Evolutionary conservation across 2,113 vertebrate species (phyloP).

Genomic region (Hirundichthys speculiger): DNA sequence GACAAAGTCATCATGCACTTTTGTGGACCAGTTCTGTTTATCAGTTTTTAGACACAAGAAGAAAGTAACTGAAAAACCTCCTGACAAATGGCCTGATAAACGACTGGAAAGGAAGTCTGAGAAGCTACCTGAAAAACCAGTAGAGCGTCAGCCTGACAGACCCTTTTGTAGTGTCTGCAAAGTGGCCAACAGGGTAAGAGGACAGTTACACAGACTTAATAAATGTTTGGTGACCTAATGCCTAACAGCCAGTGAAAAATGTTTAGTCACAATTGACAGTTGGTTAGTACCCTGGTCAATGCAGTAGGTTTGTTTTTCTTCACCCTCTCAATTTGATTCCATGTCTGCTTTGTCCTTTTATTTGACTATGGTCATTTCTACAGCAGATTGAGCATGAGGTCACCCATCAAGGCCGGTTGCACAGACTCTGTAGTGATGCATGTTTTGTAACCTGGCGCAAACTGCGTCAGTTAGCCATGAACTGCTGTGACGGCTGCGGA

Average conservation of each 20-base stretch:
- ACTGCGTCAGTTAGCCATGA: constrained; percentile 94
- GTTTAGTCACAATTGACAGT: no score
- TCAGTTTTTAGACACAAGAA: constrained; percentile 87
- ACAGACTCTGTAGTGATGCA: constrained; percentile 93
- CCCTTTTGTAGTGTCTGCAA: constrained; percentile 92
- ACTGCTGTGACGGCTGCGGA: constrained; percentile 96
- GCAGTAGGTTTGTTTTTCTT: neutral
- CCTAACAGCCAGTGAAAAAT: no score
- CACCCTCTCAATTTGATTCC: neutral
- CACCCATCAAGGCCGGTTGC: constrained; percentile 92
- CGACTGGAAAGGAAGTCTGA: constrained; percentile 83
- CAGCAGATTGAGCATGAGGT: constrained; percentile 92
- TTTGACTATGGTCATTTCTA: neutral
- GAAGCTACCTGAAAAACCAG: constrained; percentile 74
- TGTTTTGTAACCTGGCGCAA: constrained; percentile 95
- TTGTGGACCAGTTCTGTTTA: constrained; percentile 93
- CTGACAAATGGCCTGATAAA: constrained; percentile 80
- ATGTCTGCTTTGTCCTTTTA: neutral
- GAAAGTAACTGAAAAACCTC: constrained; percentile 38
- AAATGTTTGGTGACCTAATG: no score
- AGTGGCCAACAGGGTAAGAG: constrained; percentile 87
- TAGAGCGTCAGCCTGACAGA: constrained; percentile 79
- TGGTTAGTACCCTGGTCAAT: no score
- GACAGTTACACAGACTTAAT: no score
- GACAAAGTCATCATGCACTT: constrained; percentile 88